Evolutionary conservation across 1,140 invertebrate species (phyloP).

Genomic region (Caenorhabditis briggsae): DNA sequence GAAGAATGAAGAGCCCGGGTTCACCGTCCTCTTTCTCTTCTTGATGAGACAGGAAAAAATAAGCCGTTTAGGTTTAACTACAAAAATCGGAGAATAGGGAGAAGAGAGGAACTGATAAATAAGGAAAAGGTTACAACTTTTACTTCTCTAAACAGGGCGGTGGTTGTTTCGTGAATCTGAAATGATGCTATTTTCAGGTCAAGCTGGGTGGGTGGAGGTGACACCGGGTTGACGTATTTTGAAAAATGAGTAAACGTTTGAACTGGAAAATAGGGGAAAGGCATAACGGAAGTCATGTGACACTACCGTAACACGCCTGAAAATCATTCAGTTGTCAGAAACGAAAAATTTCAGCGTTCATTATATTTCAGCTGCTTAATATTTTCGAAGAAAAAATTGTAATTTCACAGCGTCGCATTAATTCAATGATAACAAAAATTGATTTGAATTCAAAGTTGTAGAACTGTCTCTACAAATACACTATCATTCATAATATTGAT

Average conservation of each 20-base stretch:
- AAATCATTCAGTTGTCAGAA: too few species aligned
- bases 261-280: background rate
- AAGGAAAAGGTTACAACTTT: background rate
- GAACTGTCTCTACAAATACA: background rate
- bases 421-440: background rate
- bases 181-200: background rate
- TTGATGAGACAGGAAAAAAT: background rate
- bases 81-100: background rate
- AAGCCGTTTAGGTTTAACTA: constrained; percentile 49
- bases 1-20: constrained; percentile 20
- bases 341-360: too few species aligned
- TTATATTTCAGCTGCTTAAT: too few species aligned
- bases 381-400: too few species aligned
- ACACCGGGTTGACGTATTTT: background rate
- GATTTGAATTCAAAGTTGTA: background rate
- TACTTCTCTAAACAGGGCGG: background rate
- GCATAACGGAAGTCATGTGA: too few species aligned
- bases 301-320: too few species aligned
- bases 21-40: background rate
- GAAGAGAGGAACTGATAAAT: background rate
- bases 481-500: constrained; percentile 16
- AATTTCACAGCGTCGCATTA: background rate
- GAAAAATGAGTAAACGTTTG: background rate
- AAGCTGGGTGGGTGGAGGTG: constrained; percentile 1
- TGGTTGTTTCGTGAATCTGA: constrained; percentile 7